Evolutionary conservation across 2,113 vertebrate species (phyloP).

Genomic region (Ptychochromis oligacanthus): DNA sequence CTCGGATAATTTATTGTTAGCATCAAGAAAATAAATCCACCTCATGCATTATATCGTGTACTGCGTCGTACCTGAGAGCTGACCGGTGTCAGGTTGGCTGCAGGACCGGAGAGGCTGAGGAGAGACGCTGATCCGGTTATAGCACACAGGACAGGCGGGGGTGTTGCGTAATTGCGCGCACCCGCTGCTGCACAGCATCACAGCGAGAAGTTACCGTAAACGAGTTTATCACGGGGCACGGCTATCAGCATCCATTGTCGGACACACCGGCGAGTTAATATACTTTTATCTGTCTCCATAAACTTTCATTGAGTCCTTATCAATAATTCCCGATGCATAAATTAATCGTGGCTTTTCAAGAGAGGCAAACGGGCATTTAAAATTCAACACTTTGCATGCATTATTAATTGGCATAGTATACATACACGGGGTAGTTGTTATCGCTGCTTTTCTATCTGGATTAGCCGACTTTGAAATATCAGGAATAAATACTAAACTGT

Average conservation of each 20-base stretch:
- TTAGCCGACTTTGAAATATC: neutral
- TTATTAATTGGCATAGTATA: neutral
- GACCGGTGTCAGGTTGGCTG: conserved; percentile 52
- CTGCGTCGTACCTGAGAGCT: conserved; percentile 67
- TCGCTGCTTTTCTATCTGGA: neutral
- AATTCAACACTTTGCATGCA: neutral
- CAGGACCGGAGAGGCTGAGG: conserved; percentile 51
- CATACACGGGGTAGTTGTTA: neutral
- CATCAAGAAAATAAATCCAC: neutral
- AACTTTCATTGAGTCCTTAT: neutral
- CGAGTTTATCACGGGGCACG: conserved; percentile 10
- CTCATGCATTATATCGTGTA: neutral
- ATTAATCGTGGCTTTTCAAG: neutral
- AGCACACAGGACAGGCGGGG: conserved; percentile 53
- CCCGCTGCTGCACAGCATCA: conserved; percentile 40
- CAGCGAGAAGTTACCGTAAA: neutral
- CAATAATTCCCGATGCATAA: accelerated
- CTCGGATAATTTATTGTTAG: neutral
- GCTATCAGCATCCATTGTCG: neutral
- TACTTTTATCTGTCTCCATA: neutral
- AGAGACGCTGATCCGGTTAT: conserved; percentile 67
- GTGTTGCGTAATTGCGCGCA: conserved; percentile 73
- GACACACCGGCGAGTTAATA: neutral
- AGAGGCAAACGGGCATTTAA: neutral
- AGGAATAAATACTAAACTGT: neutral